Base-by-base conservation (phyloP, 2,113 vertebrate genomes). In the Hystrix brachyura region DNA sequence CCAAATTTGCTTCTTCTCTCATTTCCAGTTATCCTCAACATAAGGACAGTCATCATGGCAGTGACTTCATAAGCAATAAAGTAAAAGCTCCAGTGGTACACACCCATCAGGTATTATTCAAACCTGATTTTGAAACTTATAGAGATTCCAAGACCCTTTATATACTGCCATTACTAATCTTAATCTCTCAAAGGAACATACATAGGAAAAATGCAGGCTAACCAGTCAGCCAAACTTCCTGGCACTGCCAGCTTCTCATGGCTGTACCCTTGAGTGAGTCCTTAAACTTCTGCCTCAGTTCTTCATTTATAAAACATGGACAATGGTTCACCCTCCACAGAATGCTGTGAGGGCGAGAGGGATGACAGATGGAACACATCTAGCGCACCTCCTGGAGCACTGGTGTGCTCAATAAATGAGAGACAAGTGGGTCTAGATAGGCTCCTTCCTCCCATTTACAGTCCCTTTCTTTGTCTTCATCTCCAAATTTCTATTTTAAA, bases 401-500 rank as follows among this genome's bases (percentile, higher is more conserved):
- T 1, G 0, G 3, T 8, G 57, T 32, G 14, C 10, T 38, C 79
- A 51, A 19, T 4, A 25, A 83, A 65, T 0, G 65, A 95, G 29
- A 72, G 64, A 48, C n/a, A 69, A 0, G 74, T 48, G 13, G 46
- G 46, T n/a, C 57, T 83, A 46, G 14, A 29, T 1, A 65, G 32
- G 62, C 29, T 71, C 23, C 10, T 29, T 38, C 13, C 88, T 65
- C 88, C 46, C 53, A 23, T n/a, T 32, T 19, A 65, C 2, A 11
- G 21, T 25, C 4, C n/a, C 87, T 65, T 89, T 74, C 51, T 64
- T 76, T 92, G 72, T n/a, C 86, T 94, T 64, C 13, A 51, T 34
- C 43, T 90, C 57, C 51, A 84, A 71, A 90, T 79, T 87, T 84
- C 81, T 83, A 74, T 43, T 69, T 86, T 51, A 25, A 91, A 93